Evolutionary conservation across 2,888 invertebrate genomes (phyloP).

Genomic region (Synanthedon tipuliformis): DNA sequence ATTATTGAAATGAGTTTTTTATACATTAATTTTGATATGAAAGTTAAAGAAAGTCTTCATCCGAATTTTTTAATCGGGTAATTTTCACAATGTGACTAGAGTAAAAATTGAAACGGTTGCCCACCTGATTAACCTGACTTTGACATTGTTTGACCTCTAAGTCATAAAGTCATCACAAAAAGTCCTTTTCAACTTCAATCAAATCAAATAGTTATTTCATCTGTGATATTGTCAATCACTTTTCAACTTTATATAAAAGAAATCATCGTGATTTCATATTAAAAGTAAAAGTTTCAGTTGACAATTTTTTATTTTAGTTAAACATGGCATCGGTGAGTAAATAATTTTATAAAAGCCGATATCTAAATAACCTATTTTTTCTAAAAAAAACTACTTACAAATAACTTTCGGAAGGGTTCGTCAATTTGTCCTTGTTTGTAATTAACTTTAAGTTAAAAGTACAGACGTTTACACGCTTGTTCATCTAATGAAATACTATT

Average conservation of each 20-base stretch:
- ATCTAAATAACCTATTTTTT: no score
- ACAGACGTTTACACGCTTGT: background rate
- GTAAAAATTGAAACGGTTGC: constrained; percentile 16
- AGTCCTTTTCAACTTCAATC: no score
- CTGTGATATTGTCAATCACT: no score
- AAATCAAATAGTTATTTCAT: no score
- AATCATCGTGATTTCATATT: no score
- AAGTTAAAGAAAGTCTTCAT: background rate
- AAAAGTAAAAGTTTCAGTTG: no score
- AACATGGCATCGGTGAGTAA: no score
- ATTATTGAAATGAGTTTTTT: background rate
- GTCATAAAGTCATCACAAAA: constrained; percentile 16
- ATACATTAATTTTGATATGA: background rate
- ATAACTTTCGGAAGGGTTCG: no score
- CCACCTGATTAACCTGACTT: constrained; percentile 12
- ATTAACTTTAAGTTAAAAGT: background rate
- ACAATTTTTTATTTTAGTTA: no score
- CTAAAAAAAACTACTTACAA: no score
- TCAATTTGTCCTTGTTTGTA: background rate
- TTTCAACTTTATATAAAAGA: no score
- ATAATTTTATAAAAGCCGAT: no score
- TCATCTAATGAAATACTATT: background rate
- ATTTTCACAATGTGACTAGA: constrained; percentile 16
- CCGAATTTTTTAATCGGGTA: background rate
- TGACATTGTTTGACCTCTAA: constrained; percentile 60